Conservation (phyloP, 1,140 invertebrate genomes). For the Leptonema lineaticorne region DNA sequence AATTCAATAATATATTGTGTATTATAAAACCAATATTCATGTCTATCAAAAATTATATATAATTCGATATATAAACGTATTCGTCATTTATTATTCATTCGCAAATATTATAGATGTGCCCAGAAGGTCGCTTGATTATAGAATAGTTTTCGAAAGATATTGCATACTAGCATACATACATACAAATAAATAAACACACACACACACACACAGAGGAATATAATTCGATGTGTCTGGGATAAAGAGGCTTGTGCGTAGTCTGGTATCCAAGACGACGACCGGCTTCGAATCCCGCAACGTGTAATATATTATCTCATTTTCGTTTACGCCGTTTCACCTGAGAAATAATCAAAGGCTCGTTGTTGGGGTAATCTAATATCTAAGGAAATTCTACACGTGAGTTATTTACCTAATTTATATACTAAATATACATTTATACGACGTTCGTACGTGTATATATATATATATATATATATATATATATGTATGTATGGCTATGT, state of each 20-base stretch:
- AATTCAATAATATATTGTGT: no score
- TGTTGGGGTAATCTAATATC: constrained; percentile 25
- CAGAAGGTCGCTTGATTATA: no score
- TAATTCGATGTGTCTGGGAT: neutral
- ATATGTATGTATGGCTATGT: no score
- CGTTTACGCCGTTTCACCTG: constrained; percentile 23
- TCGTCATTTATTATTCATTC: no score
- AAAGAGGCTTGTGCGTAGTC: constrained; percentile 19
- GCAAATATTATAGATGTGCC: no score
- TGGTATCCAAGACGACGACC: constrained; percentile 24
- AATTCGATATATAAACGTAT: no score
- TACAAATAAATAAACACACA: neutral
- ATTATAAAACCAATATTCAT: no score
- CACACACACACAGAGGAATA: neutral
- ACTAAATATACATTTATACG: neutral
- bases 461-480: no score
- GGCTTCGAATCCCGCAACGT: constrained; percentile 20
- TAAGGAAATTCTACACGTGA: constrained; percentile 27
- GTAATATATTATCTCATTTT: constrained; percentile 30
- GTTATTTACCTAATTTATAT: constrained; percentile 29
- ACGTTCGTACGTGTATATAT: neutral
- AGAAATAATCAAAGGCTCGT: constrained; percentile 30
- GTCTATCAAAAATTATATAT: no score
- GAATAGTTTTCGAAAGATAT: no score
- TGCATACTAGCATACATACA: neutral